Percentiles rank a stretch among this genome's conserved stretches.
These are phyloP conservation scores for Hydriomena furcata DNA, from an alignment of 2,888 invertebrate species.

Conservation along the genomic window DNA sequence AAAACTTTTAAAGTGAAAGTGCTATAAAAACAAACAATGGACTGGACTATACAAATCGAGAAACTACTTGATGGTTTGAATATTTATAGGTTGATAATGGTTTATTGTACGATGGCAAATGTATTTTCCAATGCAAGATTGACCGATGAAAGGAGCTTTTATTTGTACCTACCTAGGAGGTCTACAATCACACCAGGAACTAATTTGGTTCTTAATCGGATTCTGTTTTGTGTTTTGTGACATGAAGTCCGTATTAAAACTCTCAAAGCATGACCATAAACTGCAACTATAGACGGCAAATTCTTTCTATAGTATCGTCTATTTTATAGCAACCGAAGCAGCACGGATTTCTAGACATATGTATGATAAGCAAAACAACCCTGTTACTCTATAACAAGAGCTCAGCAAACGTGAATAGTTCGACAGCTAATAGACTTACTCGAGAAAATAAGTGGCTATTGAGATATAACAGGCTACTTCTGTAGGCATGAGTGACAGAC, in stretches of 20 bases:
- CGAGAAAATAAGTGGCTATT: conserved; percentile 53
- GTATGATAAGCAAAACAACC: no score
- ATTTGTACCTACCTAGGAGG: conserved; percentile 2
- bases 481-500: conserved; percentile 63
- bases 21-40: conserved; percentile 33
- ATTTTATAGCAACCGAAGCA: no score
- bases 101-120: conserved; percentile 19
- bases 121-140: conserved; percentile 15
- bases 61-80: conserved; percentile 29
- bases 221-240: no score
- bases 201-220: no score
- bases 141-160: conserved; percentile 20
- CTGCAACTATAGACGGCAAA: no score
- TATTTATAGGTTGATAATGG: conserved; percentile 27
- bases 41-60: conserved; percentile 28
- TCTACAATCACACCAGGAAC: no score
- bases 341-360: no score
- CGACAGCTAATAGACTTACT: conserved; percentile 44
- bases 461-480: conserved; percentile 54
- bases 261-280: no score
- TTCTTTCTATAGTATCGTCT: no score
- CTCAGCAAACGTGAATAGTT: conserved; percentile 30
- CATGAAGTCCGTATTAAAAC: no score
- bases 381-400: conserved; percentile 13
- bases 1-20: conserved; percentile 36